Evolutionary conservation across 2,797 vertebrate genomes (phyloP).

Genomic region (Hirundo rustica): DNA sequence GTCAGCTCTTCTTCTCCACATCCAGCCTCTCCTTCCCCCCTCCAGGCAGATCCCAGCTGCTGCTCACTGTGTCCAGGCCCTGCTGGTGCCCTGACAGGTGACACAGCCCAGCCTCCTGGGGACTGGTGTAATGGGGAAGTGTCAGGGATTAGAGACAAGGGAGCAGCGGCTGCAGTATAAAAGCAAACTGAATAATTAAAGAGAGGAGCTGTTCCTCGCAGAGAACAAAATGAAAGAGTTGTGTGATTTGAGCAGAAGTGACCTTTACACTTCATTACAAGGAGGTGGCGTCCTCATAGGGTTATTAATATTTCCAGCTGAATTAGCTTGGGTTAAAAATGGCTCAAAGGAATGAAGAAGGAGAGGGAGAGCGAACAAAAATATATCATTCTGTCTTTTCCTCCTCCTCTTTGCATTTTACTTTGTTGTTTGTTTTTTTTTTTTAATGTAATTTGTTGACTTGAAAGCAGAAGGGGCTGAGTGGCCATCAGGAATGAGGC

Average conservation of each 20-base stretch:
- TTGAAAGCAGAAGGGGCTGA: slow-evolving; percentile 10
- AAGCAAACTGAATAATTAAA: slow-evolving; percentile 66
- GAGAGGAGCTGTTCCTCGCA: slow-evolving; percentile 13
- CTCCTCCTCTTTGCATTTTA: slow-evolving; percentile 33
- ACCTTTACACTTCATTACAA: slow-evolving; percentile 69
- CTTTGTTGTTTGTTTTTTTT: not conserved
- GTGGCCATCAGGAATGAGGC: not conserved
- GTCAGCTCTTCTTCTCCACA: not conserved
- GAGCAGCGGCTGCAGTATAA: slow-evolving; percentile 31
- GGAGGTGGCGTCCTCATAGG: slow-evolving; percentile 26
- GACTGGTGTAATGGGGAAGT: not conserved
- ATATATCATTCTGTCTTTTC: slow-evolving; percentile 40
- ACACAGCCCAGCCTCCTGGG: not conserved
- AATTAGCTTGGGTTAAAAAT: slow-evolving; percentile 66
- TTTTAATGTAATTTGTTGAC: not conserved
- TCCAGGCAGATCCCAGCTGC: not conserved
- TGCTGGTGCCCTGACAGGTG: not conserved
- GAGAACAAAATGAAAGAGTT: slow-evolving; percentile 56
- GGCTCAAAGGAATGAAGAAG: slow-evolving; percentile 38
- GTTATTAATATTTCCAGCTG: slow-evolving; percentile 60
- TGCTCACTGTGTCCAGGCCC: not conserved
- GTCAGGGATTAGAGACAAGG: slow-evolving; percentile 41
- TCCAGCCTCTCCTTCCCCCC: not conserved
- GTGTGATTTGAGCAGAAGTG: slow-evolving; percentile 61
- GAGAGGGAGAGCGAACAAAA: slow-evolving; percentile 32